Conservation (phyloP, 1,140 invertebrate genomes). For the Acromyrmex charruanus region DNA sequence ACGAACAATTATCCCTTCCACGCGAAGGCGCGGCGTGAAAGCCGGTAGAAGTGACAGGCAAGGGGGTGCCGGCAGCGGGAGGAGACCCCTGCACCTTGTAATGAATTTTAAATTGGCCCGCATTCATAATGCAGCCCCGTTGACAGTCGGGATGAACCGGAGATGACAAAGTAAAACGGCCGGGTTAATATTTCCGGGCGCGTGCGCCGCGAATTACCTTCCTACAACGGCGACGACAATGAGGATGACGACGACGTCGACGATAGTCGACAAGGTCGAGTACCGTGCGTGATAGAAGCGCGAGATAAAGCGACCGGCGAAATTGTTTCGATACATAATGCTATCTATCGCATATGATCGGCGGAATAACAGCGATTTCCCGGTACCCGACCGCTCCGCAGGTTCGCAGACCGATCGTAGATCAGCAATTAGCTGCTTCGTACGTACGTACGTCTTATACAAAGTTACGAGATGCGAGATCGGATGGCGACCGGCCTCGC, state of each 20-base stretch:
- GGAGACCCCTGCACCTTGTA: conserved; percentile 76
- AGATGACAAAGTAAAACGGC: conserved; percentile 84
- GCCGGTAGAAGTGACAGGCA: conserved; percentile 77
- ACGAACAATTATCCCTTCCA: conserved; percentile 85
- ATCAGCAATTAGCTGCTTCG: conserved; percentile 53
- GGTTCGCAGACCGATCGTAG: conserved; percentile 52
- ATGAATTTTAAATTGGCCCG: conserved; percentile 86
- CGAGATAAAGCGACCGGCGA: conserved; percentile 25
- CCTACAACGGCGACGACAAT: conserved; percentile 18
- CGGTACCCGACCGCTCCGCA: background rate
- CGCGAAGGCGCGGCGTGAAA: conserved; percentile 53
- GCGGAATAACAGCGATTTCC: conserved; percentile 44
- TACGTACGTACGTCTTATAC: background rate
- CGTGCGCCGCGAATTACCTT: conserved; percentile 48
- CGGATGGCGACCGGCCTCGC: conserved; percentile 10
- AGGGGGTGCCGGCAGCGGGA: conserved; percentile 66
- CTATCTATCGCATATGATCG: conserved; percentile 43
- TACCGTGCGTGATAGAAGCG: conserved; percentile 14
- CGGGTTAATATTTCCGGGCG: conserved; percentile 79
- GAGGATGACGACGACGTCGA: background rate
- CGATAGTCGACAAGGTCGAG: conserved; percentile 4
- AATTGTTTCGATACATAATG: conserved; percentile 60
- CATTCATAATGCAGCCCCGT: conserved; percentile 84
- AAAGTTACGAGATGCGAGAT: conserved; percentile 26
- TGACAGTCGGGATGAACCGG: conserved; percentile 81